Conservation (phyloP, 2,888 invertebrate genomes). For the Agonopterix alstromeriana region DNA sequence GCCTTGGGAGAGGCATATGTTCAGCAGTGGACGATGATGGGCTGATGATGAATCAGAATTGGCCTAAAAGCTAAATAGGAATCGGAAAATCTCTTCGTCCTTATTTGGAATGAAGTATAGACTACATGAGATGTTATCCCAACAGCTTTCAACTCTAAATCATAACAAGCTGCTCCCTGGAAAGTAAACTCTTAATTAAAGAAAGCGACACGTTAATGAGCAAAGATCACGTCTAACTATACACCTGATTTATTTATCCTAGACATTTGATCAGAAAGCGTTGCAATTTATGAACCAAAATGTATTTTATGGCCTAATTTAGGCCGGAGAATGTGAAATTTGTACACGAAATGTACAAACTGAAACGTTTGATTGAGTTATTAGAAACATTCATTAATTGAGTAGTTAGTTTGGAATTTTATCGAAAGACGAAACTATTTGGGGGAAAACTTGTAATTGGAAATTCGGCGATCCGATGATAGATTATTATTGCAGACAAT, state of each 20-base stretch:
- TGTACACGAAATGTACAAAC: not conserved
- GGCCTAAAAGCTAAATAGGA: too few relatives aligned
- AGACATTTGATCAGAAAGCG: slow-evolving; percentile 48
- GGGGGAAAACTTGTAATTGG: too few relatives aligned
- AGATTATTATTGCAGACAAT: too few relatives aligned
- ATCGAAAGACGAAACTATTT: too few relatives aligned
- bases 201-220: slow-evolving; percentile 11
- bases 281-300: slow-evolving; percentile 22
- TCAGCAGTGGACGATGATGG: too few relatives aligned
- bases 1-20: too few relatives aligned
- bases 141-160: slow-evolving; percentile 1
- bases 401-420: not conserved
- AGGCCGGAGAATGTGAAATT: not conserved
- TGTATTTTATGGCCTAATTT: not conserved
- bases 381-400: not conserved
- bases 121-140: not conserved
- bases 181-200: slow-evolving; percentile 20
- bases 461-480: too few relatives aligned
- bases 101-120: too few relatives aligned
- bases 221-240: not conserved
- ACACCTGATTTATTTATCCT: slow-evolving; percentile 28
- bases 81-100: too few relatives aligned
- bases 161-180: not conserved
- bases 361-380: not conserved
- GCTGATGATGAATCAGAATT: too few relatives aligned